phyloP scores from a whole-genome alignment of 2,797 vertebrate species.

The Gila robusta region DNA sequence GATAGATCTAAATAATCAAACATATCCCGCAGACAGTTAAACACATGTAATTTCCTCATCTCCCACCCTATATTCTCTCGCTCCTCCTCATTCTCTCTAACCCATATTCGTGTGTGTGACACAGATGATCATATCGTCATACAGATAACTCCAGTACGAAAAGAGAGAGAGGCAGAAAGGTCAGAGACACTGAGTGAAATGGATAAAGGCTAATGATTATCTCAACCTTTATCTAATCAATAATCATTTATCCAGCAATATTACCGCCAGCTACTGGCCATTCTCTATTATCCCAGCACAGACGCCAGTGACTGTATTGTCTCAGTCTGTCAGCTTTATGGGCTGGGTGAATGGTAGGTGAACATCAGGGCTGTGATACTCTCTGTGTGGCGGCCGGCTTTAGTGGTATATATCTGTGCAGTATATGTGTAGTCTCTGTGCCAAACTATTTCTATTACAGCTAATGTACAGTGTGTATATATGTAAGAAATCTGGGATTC shows the following conservation, averaged over 20 bases:
- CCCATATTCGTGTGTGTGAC: conserved; percentile 28
- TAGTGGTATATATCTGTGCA: conserved; percentile 48
- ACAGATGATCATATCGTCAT: conserved; percentile 78
- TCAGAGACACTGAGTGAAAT: conserved; percentile 83
- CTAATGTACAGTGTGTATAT: neutral
- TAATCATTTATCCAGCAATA: conserved; percentile 88
- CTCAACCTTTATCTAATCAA: conserved; percentile 90
- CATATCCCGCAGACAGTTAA: conserved; percentile 26
- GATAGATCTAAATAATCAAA: conserved; percentile 33
- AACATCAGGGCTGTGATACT: conserved; percentile 69
- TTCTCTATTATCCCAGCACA: conserved; percentile 81
- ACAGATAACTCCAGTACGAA: conserved; percentile 78
- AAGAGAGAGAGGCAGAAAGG: conserved; percentile 76
- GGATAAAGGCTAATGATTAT: conserved; percentile 89
- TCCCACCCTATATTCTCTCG: conserved; percentile 36
- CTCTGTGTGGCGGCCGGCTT: conserved; percentile 47
- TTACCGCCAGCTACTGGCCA: conserved; percentile 79
- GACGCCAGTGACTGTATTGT: conserved; percentile 77
- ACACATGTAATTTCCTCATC: conserved; percentile 18
- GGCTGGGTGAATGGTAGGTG: conserved; percentile 77
- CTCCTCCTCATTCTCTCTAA: conserved; percentile 17
- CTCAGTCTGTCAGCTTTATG: conserved; percentile 82
- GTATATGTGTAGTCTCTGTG: conserved; percentile 39
- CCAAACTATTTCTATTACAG: neutral
- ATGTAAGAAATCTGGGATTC: neutral